Percentiles rank a stretch among this genome's conserved stretches.
phyloP scores from a whole-genome alignment of 2,797 vertebrate genomes.

The Hephaestus fuliginosus region DNA sequence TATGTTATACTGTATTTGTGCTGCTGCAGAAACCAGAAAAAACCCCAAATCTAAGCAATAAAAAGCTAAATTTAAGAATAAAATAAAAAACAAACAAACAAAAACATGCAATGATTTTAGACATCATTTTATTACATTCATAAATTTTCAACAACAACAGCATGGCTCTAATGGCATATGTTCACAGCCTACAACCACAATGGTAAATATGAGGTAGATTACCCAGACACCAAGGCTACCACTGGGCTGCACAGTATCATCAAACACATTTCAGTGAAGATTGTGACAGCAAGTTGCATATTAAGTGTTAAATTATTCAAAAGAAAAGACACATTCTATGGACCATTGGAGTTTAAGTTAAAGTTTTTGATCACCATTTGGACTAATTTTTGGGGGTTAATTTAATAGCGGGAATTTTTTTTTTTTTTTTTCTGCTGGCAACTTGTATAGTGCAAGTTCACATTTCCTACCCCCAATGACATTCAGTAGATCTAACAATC shows the following conservation, averaged over 20 bases:
- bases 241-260: constrained; percentile 65
- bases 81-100: not conserved
- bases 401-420: constrained; percentile 49
- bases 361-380: constrained; percentile 57
- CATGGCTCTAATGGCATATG: constrained; percentile 88
- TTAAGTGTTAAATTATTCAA: constrained; percentile 83
- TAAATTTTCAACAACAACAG: constrained; percentile 89
- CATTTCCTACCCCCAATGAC: constrained; percentile 64
- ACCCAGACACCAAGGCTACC: constrained; percentile 86
- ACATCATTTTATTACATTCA: constrained; percentile 90
- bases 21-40: not conserved
- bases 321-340: constrained; percentile 75
- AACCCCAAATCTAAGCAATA: not conserved
- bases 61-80: no score
- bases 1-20: not conserved
- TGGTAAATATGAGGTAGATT: constrained; percentile 94
- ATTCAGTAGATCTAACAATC: constrained; percentile 75
- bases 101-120: constrained; percentile 28
- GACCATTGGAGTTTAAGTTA: constrained; percentile 61
- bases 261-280: constrained; percentile 85
- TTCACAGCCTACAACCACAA: constrained; percentile 87
- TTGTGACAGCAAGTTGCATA: constrained; percentile 94
- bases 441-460: constrained; percentile 85
- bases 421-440: constrained; percentile 62
- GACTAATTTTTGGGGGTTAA: constrained; percentile 53